Base-by-base conservation (phyloP, 2,797 vertebrate genomes). In the Vultur gryphus region DNA sequence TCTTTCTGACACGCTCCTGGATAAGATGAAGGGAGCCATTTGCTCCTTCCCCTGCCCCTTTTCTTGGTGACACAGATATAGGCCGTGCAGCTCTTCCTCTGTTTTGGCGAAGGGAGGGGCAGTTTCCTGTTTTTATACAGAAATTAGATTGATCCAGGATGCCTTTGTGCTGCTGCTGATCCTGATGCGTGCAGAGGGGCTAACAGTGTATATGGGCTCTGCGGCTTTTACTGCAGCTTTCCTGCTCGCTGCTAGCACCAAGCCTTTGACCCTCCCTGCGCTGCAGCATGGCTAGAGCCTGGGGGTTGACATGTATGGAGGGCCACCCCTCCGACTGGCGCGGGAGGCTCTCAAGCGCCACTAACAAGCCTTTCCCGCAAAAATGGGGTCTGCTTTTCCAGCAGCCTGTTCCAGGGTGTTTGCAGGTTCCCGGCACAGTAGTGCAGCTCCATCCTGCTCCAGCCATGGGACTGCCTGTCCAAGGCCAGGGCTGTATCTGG, bases 81-180 rank as follows among this genome's bases (percentile, higher is more conserved):
- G 87, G 16, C 48, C 64, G 3, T 1, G 67, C 76, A 46, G 79
- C 58, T 93, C 87, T 87, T 81, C 93, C 82, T 89, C 85, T 86
- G 69, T 59, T 69, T 65, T 65, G 87, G 82, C 5, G 1, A 43
- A 95, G 94, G 96, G 93, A 96, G 91, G 76, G 80, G 93, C 83
- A 55, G 87, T 69, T 96, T 96, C 96, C 95, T 95, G 95, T 94
- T 96, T 94, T 95, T 31, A 49, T 5, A 29, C 43, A 94, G 93
- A 89, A 92, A 93, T 94, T 8, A 31, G 43, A 70, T 39, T 25
- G 84, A 87, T 95, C 87, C 81, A 65, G 95, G 94, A 78, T 81
- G 94, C 54, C 61, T 90, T 86, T 39, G 51, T 54, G 65, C 12
- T 55, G 49, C 92, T 87, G 82, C 80, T 16, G 31, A 4, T 82